Base-by-base conservation (phyloP, 2,797 vertebrate genomes). In the Mus minutoides region DNA sequence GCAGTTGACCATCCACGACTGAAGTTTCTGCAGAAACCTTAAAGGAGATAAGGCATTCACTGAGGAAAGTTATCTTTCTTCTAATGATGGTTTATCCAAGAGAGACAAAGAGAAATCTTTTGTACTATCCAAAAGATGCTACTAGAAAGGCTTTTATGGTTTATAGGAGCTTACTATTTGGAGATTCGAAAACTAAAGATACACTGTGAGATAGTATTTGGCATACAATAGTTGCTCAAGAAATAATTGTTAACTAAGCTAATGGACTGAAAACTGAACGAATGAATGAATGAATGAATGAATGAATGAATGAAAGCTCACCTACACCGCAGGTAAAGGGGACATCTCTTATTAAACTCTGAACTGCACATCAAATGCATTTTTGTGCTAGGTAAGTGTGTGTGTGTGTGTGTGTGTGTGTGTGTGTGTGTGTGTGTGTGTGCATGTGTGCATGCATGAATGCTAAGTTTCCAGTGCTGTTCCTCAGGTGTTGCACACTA, bases 51-150 rank as follows among this genome's bases (percentile, higher is more conserved):
- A 83, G 52, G 71, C 24, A 75, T 96, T 69, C 67, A 93, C 94
- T 22, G 64, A 93, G 90, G 90, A 95, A 89, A 93, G 56, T 71
- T 92, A 77, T 77, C 89, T 83, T 90, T 91, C 85, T 95, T 85
- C 85, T 90, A 73, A 29, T 49, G 60, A 64, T 86, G 78, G 73
- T 43, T 88, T 90, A 79, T 93, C 60, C 94, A 83, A 93, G 54
- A 87, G 73, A 96, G 54, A 94, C 79, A 92, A 71, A 78, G 77
- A 95, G 52, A 96, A 76, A 76, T 52, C 60, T 88, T 79, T 87
- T 92, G 21, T 43, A 75, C 83, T 90, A 77, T 80, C 91, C 52
- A 40, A 49, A 95, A 85, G 84, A 92, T 5, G 24, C 9, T 26
- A 60, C 93, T 92, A 24, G 76, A 90, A 96, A 90, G 29, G 43